phyloP scores from a whole-genome alignment of 2,797 vertebrate species.

The Echiichthys vipera region DNA sequence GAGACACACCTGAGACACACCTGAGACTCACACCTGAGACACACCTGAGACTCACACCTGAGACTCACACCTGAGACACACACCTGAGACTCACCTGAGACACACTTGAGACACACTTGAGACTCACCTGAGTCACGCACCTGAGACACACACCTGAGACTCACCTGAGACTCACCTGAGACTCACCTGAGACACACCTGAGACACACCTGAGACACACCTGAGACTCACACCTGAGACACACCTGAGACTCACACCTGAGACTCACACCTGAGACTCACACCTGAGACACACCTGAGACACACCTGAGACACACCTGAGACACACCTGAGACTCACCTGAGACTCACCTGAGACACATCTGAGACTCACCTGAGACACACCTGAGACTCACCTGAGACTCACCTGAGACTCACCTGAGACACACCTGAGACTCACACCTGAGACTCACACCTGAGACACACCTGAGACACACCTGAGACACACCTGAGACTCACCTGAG shows the following conservation, averaged over 20 bases:
- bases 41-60: not conserved
- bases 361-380: not conserved
- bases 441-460: too few relatives aligned
- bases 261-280: not conserved
- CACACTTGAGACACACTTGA: not conserved
- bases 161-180: not conserved
- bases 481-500: not conserved
- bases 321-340: not conserved
- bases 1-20: not conserved
- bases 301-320: too few relatives aligned
- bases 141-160: too few relatives aligned
- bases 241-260: too few relatives aligned
- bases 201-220: not conserved
- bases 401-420: not conserved
- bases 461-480: not conserved
- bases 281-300: not conserved
- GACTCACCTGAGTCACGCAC: too few relatives aligned
- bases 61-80: too few relatives aligned
- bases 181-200: not conserved
- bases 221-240: not conserved
- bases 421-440: not conserved
- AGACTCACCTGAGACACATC: not conserved
- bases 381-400: not conserved
- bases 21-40: not conserved
- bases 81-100: not conserved